Evolutionary conservation across 2,888 invertebrate species (phyloP), one percentile per base, ranked within the genome.

Genomic region (Thereva unica): DNA sequence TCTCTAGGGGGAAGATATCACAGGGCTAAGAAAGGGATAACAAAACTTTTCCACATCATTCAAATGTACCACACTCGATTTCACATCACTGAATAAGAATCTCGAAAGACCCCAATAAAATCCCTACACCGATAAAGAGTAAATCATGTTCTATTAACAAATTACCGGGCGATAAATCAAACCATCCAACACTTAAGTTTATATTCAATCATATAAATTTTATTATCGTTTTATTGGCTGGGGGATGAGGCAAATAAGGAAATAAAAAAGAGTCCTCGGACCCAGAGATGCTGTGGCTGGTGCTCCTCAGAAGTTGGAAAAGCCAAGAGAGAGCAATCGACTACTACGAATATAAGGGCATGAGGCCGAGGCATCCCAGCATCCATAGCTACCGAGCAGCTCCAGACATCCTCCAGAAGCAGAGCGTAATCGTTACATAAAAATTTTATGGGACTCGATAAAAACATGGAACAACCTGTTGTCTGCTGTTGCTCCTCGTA

Each of bases 161-260:
- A 73, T 73, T 74, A 73, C 73, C 68, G 69, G 71, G 71, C 73
- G 72, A 72, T 74, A 73, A 74, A 74, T 74, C 73, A 72, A 72
- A 73, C 73, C 71, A 72, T 72, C 72, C 69, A 71, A 71, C 72
- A 73, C 73, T 72, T 73, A 73, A 74, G 73, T 74, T 74, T 73
- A 74, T 74, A 73, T 74, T 72, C 73, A 73, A 73, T 74, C 73
- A 73, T 73, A 72, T 73, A 73, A 72, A 74, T 74, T 74, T 74
- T 73, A 74, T 74, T 74, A 74, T 73, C 73, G 72, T 74, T 74
- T 74, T 73, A 73, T 73, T 71, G 71, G 72, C 68, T 72, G 69
- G 53, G 40, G 53, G 37, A 34, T 40, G 40, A 37, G 50, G 10
- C 5, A 50, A 41, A 34, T n/a, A 41, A 53, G 49, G 49, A 50